These are phyloP conservation scores for Stegodyphus dumicola DNA, from an alignment of 1,140 invertebrate genomes.

Conservation along the genomic window DNA sequence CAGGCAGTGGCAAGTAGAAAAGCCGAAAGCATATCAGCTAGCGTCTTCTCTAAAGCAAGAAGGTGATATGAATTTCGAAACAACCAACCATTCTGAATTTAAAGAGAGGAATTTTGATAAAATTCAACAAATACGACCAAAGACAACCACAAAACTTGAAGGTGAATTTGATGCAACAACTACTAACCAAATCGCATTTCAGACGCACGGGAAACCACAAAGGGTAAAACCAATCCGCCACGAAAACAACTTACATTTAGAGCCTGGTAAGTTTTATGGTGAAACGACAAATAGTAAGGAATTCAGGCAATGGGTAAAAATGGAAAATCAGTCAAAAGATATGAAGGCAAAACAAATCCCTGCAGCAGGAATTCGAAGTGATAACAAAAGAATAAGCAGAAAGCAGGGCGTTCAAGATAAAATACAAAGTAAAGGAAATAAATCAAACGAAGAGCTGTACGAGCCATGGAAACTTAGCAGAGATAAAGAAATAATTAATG, in stretches of 20 bases:
- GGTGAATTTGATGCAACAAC: constrained; percentile 51
- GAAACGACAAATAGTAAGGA: constrained; percentile 46
- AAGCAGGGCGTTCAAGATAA: neutral
- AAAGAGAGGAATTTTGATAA: constrained; percentile 16
- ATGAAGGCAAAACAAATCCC: constrained; percentile 7
- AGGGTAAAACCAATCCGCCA: constrained; percentile 43
- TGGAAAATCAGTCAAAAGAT: constrained; percentile 2
- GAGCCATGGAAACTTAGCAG: constrained; percentile 15
- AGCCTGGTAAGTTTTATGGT: constrained; percentile 37
- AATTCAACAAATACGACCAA: constrained; percentile 33
- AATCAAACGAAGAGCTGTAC: neutral
- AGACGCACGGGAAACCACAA: constrained; percentile 8
- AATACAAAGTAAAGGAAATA: neutral
- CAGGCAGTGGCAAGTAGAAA: constrained; percentile 27
- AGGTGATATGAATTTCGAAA: constrained; percentile 56
- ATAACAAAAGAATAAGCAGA: neutral
- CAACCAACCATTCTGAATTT: constrained; percentile 44
- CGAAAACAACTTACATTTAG: constrained; percentile 31
- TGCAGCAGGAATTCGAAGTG: constrained; percentile 25
- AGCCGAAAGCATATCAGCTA: constrained; percentile 5
- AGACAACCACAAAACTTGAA: constrained; percentile 51
- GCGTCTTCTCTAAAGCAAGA: constrained; percentile 32
- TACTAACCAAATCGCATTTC: constrained; percentile 48
- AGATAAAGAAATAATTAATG: too few species aligned
- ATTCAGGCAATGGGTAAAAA: constrained; percentile 47